A percentile compares a stretch with the other conserved stretches of the same genome.
Evolutionary conservation across 2,888 invertebrate species (phyloP).

Genomic region (Hyalella azteca): DNA sequence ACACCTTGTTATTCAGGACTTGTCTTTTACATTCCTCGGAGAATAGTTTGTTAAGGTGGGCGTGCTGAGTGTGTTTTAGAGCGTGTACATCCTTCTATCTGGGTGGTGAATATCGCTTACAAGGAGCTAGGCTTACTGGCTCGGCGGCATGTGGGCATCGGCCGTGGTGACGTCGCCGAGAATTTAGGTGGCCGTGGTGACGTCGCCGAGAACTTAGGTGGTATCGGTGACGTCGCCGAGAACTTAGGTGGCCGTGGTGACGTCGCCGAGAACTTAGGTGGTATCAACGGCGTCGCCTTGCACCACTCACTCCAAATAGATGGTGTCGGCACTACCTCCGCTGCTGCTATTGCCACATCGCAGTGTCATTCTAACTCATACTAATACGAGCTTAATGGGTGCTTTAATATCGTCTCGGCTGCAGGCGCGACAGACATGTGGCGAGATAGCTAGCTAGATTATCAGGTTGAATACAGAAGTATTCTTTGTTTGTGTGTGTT

Average conservation of each 20-base stretch:
- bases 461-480: no score
- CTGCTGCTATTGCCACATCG: conserved; percentile 30
- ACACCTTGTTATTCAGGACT: conserved; percentile 34
- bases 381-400: conserved; percentile 25
- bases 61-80: conserved; percentile 25
- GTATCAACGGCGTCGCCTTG: not conserved
- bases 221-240: not conserved
- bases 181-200: not conserved
- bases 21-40: conserved; percentile 35
- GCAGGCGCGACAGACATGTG: not conserved
- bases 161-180: not conserved
- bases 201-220: not conserved
- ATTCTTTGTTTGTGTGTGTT: no score
- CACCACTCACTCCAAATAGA: conserved; percentile 9
- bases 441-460: no score
- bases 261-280: not conserved
- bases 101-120: conserved; percentile 12
- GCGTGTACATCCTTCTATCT: conserved; percentile 20
- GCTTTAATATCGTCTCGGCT: not conserved
- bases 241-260: not conserved
- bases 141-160: not conserved
- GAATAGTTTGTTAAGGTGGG: conserved; percentile 36
- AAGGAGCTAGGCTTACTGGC: not conserved
- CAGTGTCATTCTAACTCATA: conserved; percentile 27
- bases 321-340: conserved; percentile 11